Base-by-base conservation (phyloP, 2,888 invertebrate genomes). In the Chironomus tentans region DNA sequence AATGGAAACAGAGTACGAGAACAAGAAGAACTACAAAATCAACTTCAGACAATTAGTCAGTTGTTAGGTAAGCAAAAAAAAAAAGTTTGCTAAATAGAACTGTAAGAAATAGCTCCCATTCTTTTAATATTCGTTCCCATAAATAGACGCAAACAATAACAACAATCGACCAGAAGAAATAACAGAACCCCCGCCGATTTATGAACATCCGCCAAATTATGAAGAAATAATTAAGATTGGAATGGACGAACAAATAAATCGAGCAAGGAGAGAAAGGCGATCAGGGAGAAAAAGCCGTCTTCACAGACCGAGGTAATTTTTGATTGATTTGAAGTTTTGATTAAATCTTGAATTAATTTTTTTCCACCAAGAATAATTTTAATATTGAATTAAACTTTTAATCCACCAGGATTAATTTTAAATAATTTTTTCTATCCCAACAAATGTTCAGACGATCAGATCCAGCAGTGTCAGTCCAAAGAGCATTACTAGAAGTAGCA, bases 131-230 rank as follows among this genome's bases (percentile, higher is more conserved):
- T 70, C 50, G 69, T 80, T 82, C 82, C 77, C 80, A 84, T 84
- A 84, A 82, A 80, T 86, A 79, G 82, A 86, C 79, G 81, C 85
- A 80, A 83, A 85, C 81, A 82, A 85, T 82, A 81, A 86, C 85
- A 69, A 80, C 82, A 2, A 81, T 10, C 18, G 68, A 4, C 82
- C 86, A 0, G 83, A 85, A 79, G 84, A 84, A 13, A 80, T 81
- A 0, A 83, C 83, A 61, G 89, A 90, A 77, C 90, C 90, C 48
- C 88, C 88, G 10, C 91, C 91, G 0, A 86, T 85, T 69, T 91
- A 91, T 81, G 91, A 91, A 81, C 88, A 89, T 0, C 91, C 91
- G 0, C 91, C 91, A 0, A 88, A 89, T 77, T 91, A 91, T 79
- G 89, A 89, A 77, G 90, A 91, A 77, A 87, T 90, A n/a, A 86